phyloP scores from a whole-genome alignment of 1,140 invertebrate species.

The Habropoda laboriosa region DNA sequence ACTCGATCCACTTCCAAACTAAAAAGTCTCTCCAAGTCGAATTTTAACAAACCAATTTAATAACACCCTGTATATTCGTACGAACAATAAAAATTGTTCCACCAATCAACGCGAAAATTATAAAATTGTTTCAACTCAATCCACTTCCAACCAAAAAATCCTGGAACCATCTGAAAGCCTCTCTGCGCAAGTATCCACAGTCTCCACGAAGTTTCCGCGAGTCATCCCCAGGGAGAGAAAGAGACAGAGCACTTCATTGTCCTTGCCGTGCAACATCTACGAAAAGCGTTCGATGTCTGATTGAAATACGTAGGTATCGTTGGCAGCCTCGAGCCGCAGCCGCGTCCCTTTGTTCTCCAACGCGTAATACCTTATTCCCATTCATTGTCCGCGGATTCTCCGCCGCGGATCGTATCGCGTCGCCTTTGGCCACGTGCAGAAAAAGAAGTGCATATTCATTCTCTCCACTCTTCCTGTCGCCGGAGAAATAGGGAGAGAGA shows the following conservation, averaged over 20 bases:
- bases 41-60: too few species aligned
- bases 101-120: too few species aligned
- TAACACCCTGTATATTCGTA: too few species aligned
- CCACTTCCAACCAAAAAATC: too few species aligned
- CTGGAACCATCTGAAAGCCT: too few species aligned
- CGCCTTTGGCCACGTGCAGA: not conserved
- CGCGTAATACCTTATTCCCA: slow-evolving; percentile 4
- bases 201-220: not conserved
- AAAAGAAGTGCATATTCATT: not conserved
- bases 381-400: not conserved
- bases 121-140: too few species aligned
- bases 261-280: not conserved
- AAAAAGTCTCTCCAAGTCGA: too few species aligned
- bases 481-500: too few species aligned
- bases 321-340: too few species aligned
- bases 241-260: not conserved
- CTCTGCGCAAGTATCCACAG: not conserved
- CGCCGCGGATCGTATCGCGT: not conserved
- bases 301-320: slow-evolving; percentile 32
- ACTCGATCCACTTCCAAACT: too few species aligned
- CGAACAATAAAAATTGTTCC: too few species aligned
- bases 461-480: too few species aligned
- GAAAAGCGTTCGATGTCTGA: slow-evolving; percentile 7
- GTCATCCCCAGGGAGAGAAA: not conserved
- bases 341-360: not conserved